Conservation (phyloP, 2,797 vertebrate species). For the Sebastes paucispinis region DNA sequence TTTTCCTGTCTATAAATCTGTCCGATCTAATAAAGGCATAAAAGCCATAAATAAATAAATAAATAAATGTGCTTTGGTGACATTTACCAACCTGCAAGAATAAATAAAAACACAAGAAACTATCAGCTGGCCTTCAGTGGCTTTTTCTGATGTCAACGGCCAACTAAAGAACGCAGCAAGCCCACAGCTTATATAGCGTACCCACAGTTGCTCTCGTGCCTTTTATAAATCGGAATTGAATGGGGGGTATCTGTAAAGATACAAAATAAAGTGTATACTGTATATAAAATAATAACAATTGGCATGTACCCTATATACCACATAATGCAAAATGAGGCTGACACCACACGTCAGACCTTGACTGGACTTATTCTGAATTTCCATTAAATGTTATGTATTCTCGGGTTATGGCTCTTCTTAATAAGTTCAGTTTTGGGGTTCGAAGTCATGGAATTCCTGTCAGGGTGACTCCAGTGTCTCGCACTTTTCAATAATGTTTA, state of each 20-base stretch:
- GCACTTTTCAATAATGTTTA: slow-evolving; percentile 44
- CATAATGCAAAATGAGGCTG: slow-evolving; percentile 19
- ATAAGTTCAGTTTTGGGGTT: slow-evolving; percentile 17
- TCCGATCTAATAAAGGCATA: too few relatives aligned
- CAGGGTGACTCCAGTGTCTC: slow-evolving; percentile 47
- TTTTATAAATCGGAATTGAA: not conserved
- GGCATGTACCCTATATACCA: too few relatives aligned
- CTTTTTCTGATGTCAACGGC: not conserved
- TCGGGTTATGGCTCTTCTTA: not conserved
- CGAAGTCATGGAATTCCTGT: slow-evolving; percentile 11
- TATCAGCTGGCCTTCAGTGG: not conserved
- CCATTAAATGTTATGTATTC: slow-evolving; percentile 22
- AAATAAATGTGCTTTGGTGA: too few relatives aligned
- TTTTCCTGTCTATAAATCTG: too few relatives aligned
- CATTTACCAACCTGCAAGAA: not conserved
- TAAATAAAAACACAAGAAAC: not conserved
- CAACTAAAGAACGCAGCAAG: not conserved
- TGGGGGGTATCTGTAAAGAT: not conserved
- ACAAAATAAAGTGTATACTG: not conserved
- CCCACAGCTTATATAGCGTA: not conserved
- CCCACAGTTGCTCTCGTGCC: not conserved
- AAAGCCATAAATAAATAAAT: too few relatives aligned
- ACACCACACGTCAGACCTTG: slow-evolving; percentile 17
- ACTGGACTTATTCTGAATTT: slow-evolving; percentile 13
- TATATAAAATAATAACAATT: not conserved